Conservation (phyloP, 2,797 vertebrate genomes). For the Gymnopithys bicolor region DNA sequence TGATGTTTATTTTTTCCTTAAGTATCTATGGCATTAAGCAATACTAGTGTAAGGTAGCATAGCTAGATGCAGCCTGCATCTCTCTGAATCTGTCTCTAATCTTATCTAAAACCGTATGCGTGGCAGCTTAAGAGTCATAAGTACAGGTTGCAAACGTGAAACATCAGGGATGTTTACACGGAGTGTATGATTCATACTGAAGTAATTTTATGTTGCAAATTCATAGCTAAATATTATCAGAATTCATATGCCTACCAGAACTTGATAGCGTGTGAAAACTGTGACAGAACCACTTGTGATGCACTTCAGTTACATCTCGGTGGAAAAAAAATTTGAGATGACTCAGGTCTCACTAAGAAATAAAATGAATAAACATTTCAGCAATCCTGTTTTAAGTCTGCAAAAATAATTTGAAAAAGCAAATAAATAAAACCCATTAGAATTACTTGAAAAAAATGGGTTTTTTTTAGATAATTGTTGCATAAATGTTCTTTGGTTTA, state of each 20-base stretch:
- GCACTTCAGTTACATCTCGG: background rate
- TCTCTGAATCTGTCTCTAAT: conserved; percentile 7
- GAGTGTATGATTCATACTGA: background rate
- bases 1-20: background rate
- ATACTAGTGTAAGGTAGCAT: background rate
- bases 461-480: background rate
- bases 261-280: conserved; percentile 10
- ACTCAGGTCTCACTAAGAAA: background rate
- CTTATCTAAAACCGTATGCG: background rate
- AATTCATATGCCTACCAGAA: conserved; percentile 1
- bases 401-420: background rate
- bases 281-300: background rate
- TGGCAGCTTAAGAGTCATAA: background rate
- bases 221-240: conserved; percentile 1
- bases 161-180: background rate
- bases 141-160: background rate
- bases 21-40: background rate
- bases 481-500: background rate
- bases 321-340: background rate
- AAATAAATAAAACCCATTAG: background rate
- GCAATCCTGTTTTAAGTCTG: background rate
- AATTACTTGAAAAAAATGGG: background rate
- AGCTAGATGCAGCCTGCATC: background rate
- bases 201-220: background rate
- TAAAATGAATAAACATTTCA: background rate